Base-by-base conservation (phyloP, 1,140 invertebrate species). In the Drosophila pachea region DNA sequence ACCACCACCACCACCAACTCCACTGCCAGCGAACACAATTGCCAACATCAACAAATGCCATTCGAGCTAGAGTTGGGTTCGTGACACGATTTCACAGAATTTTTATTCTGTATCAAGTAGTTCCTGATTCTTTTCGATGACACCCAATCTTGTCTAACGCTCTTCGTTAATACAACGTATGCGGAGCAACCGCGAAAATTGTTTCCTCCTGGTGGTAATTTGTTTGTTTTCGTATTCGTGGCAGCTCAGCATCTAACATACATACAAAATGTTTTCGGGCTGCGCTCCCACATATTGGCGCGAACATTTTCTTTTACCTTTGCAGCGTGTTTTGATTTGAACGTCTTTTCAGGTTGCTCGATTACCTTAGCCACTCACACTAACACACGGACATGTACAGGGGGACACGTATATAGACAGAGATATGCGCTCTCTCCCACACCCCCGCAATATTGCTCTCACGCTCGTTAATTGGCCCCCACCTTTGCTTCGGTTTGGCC, bases 231-330 rank as follows among this genome's bases (percentile, higher is more conserved):
- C 16, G 60, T 54, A 47, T 62, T 73, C 66, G 59, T 73, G 66
- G 66, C 65, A 73, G 69, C 63, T 69, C 47, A 60, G 59, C 58
- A 62, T 59, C 66, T 63, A 62, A 61, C 58, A 61, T 56, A 32
- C 32, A 64, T 42, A 45, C 35, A 43, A 63, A 43, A 31, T 61
- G 29, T 31, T 32, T 32, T 2, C 14, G 32, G 31, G 48, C 56
- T 42, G 40, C 36, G 55, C 67, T 74, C 62, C 62, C 52, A 59
- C 56, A 74, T 84, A 84, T 83, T 83, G 79, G 81, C 79, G 81
- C 73, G 81, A 76, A 83, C 79, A 86, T 83, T 83, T 84, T 83
- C 83, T 86, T 83, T 86, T 66, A 83, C 79, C 81, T 83, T 84
- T 77, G 65, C 60, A 75, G 78, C 65, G 68, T 82, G 78, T 83